These are phyloP conservation scores for Sciurus carolinensis DNA, from an alignment of 2,797 vertebrate genomes.

Conservation along the genomic window DNA sequence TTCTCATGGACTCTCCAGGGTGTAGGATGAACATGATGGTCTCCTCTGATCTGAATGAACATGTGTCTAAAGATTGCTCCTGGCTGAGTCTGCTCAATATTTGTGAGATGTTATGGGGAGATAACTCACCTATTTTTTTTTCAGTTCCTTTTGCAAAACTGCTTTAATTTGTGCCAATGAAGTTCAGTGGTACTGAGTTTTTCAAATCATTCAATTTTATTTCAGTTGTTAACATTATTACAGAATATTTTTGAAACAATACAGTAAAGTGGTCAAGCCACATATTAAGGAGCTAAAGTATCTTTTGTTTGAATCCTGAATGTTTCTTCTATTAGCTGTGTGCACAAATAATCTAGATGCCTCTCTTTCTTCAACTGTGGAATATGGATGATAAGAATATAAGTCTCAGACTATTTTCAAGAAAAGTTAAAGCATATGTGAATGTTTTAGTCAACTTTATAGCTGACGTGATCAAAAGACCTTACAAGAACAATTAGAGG, in stretches of 20 bases:
- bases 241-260: not conserved
- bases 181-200: not conserved
- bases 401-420: not conserved
- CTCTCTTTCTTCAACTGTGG: not conserved
- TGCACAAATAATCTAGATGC: not conserved
- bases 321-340: not conserved
- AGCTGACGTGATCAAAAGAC: no score
- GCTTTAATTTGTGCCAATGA: not conserved
- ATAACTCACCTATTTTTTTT: not conserved
- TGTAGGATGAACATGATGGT: accelerated
- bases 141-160: not conserved
- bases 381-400: not conserved
- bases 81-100: not conserved
- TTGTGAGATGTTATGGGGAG: not conserved
- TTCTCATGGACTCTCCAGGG: not conserved
- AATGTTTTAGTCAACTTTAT: no score
- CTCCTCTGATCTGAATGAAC: not conserved
- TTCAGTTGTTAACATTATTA: not conserved
- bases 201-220: not conserved
- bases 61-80: no score
- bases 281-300: not conserved
- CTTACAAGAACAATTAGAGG: no score
- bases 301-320: not conserved
- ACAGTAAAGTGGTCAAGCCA: not conserved
- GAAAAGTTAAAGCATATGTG: not conserved